phyloP scores from a whole-genome alignment of 2,888 invertebrate species.

The Dorcus hopei region DNA sequence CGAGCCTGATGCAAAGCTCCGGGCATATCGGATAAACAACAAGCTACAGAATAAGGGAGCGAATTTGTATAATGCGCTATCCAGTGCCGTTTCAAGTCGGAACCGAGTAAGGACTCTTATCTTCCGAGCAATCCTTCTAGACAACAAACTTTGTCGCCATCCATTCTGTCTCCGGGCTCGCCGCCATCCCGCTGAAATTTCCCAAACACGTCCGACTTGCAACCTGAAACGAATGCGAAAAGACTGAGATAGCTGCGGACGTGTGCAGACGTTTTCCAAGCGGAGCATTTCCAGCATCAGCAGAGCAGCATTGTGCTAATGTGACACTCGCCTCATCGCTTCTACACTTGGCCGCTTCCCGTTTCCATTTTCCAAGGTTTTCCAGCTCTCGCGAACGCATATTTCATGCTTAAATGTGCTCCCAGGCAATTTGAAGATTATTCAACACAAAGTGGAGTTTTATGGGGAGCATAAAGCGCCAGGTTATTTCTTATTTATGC shows the following conservation, averaged over 20 bases:
- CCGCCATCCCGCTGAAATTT: constrained; percentile 13
- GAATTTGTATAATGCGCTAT: constrained; percentile 36
- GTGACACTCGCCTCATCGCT: constrained; percentile 45
- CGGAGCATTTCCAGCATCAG: constrained; percentile 31
- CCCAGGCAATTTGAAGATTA: constrained; percentile 49
- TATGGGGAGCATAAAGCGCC: constrained; percentile 47
- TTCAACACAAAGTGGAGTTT: constrained; percentile 49
- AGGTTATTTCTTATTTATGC: constrained; percentile 48
- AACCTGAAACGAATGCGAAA: neutral
- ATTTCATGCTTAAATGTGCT: constrained; percentile 45
- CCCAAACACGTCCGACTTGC: constrained; percentile 3
- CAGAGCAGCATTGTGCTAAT: constrained; percentile 43
- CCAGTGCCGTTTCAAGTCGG: constrained; percentile 27
- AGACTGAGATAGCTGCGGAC: neutral
- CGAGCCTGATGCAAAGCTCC: constrained; percentile 30
- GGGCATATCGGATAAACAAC: constrained; percentile 36
- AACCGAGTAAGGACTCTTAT: constrained; percentile 35
- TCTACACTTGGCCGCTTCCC: constrained; percentile 42
- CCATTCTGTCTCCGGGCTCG: constrained; percentile 34
- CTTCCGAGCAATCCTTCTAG: constrained; percentile 41
- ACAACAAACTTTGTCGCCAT: constrained; percentile 44
- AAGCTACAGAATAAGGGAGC: constrained; percentile 34
- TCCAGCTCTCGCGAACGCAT: constrained; percentile 35
- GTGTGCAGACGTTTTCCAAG: constrained; percentile 27
- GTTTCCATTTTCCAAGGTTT: constrained; percentile 41